Base-by-base conservation (phyloP, 2,888 invertebrate genomes). In the Epiblema foenella region DNA sequence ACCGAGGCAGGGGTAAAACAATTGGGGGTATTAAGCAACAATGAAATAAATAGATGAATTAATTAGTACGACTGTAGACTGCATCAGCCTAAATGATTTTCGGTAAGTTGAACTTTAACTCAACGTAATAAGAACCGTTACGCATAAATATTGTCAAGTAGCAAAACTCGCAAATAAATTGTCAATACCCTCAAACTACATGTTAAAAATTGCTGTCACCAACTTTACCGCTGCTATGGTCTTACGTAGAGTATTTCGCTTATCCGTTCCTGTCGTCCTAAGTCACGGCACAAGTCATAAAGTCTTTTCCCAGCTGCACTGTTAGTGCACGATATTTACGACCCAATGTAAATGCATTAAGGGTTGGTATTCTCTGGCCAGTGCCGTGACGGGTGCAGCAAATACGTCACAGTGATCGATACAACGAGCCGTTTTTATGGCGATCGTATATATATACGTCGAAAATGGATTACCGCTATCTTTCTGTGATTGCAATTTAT, bases 331-430 rank as follows among this genome's bases (percentile, higher is more conserved):
- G 46, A 46, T 46, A 46, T 46, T 46, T 46, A n/a, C n/a, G 12
- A 54, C 54, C 11, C 17, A 18, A 51, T 17, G 11, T 2, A 9
- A 18, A 17, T 11, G 18, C 10, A 18, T 51, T 51, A 51, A 18
- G 51, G 51, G 51, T 51, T 9, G 10, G 18, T 51, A 18, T 51
- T 3, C 51, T 11, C 17, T 51, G 17, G 18, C 51, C 3, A 18
- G 18, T 51, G 20, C 5, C 20, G 12, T 20, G 54, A 20, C 54
- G 29, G 29, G 29, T 56, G 54, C n/a, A 56, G 54, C 9, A n/a
- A 33, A 56, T 56, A 56, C 54, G 54, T 56, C 54, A 56, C 54
- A 56, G 29, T 56, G 54, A 15, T 56, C 33, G 33, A 24, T 24
- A 56, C 29, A 7, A 29, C 29, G 15, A 15, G 29, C 54, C 15